These are phyloP conservation scores for Rhopalosiphum padi DNA, from an alignment of 1,140 invertebrate species.

Conservation along the genomic window DNA sequence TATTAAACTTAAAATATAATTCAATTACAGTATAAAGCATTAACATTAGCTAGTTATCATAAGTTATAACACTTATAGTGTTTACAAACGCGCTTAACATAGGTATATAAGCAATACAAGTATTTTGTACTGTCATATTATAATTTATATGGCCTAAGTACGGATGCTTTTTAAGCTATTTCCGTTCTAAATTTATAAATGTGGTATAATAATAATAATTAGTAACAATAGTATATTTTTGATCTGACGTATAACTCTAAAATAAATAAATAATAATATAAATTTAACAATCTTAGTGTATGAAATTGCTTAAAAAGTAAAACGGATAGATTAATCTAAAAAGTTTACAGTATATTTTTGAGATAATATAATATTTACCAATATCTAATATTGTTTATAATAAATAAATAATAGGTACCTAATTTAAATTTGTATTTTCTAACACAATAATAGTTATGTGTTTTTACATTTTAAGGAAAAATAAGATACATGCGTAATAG, in stretches of 20 bases:
- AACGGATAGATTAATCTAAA: not conserved
- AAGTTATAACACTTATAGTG: not conserved
- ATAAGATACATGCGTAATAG: not conserved
- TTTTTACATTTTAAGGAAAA: not conserved
- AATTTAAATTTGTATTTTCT: not conserved
- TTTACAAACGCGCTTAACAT: not conserved
- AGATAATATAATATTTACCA: not conserved
- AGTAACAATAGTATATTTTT: slow-evolving; percentile 10
- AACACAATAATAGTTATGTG: not conserved
- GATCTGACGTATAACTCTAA: not conserved
- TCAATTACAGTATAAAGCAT: not conserved
- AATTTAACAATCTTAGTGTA: not conserved
- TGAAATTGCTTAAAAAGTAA: not conserved
- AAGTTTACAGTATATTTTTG: slow-evolving; percentile 2
- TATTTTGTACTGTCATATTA: not conserved
- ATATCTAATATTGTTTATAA: not conserved
- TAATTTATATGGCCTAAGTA: not conserved
- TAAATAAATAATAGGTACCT: not conserved
- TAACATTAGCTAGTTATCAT: not conserved
- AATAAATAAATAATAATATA: not conserved
- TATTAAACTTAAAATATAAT: not conserved
- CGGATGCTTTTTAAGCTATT: not conserved
- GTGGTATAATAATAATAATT: not conserved
- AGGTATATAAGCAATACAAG: not conserved
- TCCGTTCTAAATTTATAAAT: not conserved